Evolutionary conservation across 1,140 invertebrate genomes (phyloP), one percentile per base, ranked within the genome.

Genomic region (Caenorhabditis latens): DNA sequence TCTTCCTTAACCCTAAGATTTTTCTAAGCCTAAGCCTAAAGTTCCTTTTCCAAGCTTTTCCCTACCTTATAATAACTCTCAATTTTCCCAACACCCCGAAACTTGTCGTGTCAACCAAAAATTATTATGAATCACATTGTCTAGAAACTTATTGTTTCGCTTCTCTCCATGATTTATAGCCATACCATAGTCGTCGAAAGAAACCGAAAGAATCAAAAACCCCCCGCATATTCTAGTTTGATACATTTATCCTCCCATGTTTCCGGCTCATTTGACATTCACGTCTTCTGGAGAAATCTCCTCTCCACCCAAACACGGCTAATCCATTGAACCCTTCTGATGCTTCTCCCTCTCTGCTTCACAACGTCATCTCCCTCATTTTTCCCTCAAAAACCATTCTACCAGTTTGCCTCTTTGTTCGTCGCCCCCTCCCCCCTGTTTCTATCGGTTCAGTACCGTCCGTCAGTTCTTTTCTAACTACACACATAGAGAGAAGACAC

Each of bases 401-500:
- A 63, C 61, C 61, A 63, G 61, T 63, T 63, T 58, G 57, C 21
- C 57, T 58, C 57, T 58, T 58, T 58, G 57, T 58, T 58, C 57
- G 57, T 11, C 16, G 50, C 9, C 50, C 16, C 50, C 11, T 53
- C 1, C 32, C 32, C 32, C 32, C 32, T 2, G 0, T 32, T 32
- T 32, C 32, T 32, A 14, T 53, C 57, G 57, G 57, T 58, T 58
- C 57, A 58, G 57, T 58, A 58, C 57, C 57, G 57, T 58, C 50
- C 50, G 50, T 53, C 50, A 53, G 9, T 53, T 16, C 32, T 32
- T 32, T 32, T 32, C 32, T 32, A 32, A 32, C 32, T 32, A 32
- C 32, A 32, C 32, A 32, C 32, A 32, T 32, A 32, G 32, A 32
- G 32, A 53, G 50, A 53, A 53, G 11, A 3, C 57, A 24, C 61